Evolutionary conservation across 2,797 vertebrate genomes (phyloP).

Genomic region (Brachyalestes nurse): DNA sequence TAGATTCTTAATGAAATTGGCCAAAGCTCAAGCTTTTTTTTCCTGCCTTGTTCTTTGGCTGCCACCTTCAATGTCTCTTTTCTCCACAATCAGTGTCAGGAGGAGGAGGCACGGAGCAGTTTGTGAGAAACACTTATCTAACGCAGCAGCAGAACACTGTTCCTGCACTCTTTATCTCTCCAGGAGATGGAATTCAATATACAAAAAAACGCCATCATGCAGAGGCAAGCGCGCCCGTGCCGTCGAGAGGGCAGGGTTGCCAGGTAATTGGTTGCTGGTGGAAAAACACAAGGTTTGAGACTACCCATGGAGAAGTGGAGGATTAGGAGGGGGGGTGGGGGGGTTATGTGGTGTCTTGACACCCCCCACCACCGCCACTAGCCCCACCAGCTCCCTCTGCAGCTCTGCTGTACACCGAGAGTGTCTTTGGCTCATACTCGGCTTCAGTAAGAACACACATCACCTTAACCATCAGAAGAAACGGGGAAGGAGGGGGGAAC

Average conservation of each 20-base stretch:
- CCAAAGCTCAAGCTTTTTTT: conserved; percentile 47
- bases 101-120: conserved; percentile 74
- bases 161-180: conserved; percentile 90
- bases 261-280: conserved; percentile 95
- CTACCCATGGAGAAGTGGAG: conserved; percentile 80
- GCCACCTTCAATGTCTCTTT: conserved; percentile 81
- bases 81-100: conserved; percentile 83
- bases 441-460: conserved; percentile 71
- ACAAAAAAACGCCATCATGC: conserved; percentile 87
- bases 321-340: conserved; percentile 69
- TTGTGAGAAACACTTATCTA: conserved; percentile 84
- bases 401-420: conserved; percentile 60
- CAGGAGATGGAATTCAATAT: conserved; percentile 93
- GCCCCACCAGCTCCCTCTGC: conserved; percentile 65
- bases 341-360: conserved; percentile 70
- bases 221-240: conserved; percentile 90
- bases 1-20: conserved; percentile 74
- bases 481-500: conserved; percentile 19
- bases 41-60: conserved; percentile 56
- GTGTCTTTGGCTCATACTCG: conserved; percentile 47
- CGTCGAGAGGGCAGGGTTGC: conserved; percentile 90
- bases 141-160: conserved; percentile 88
- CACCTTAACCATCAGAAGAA: conserved; percentile 54
- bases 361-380: conserved; percentile 59
- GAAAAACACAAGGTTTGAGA: conserved; percentile 83